Conservation (phyloP, 2,888 invertebrate species). For the Neoitamus cyanurus region DNA sequence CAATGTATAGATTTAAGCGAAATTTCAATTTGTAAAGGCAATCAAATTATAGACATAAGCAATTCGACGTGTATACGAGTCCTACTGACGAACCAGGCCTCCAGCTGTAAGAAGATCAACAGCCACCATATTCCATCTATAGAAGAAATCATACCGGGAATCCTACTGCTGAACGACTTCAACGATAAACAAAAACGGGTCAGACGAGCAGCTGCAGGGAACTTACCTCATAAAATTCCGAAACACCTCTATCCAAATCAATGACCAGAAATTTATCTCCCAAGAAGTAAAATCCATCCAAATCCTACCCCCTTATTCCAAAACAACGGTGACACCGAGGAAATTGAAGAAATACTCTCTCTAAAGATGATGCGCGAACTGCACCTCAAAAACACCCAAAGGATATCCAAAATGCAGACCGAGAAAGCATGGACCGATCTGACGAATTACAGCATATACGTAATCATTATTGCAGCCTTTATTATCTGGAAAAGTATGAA, state of each 20-base stretch:
- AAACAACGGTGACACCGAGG: not conserved
- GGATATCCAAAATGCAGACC: not conserved
- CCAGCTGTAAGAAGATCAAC: constrained; percentile 14
- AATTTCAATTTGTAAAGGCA: constrained; percentile 24
- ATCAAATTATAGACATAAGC: constrained; percentile 29
- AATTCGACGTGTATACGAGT: not conserved
- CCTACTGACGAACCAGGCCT: not conserved
- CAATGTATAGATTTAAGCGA: not conserved
- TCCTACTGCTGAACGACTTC: constrained; percentile 33
- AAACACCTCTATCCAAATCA: constrained; percentile 13
- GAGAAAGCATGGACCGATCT: too few species aligned
- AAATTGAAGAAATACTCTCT: constrained; percentile 13
- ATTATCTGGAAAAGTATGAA: too few species aligned
- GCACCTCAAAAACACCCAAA: not conserved
- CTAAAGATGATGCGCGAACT: constrained; percentile 23
- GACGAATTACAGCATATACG: too few species aligned
- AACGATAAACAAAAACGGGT: not conserved
- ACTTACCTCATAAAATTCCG: constrained; percentile 26
- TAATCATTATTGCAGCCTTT: too few species aligned
- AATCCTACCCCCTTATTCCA: not conserved
- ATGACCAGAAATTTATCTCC: constrained; percentile 6
- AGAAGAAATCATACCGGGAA: constrained; percentile 25
- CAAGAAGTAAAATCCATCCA: not conserved
- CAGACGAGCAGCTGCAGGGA: not conserved
- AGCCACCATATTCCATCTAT: constrained; percentile 33